Conservation (phyloP, 1,140 invertebrate genomes). For the Trichoplusia ni region DNA sequence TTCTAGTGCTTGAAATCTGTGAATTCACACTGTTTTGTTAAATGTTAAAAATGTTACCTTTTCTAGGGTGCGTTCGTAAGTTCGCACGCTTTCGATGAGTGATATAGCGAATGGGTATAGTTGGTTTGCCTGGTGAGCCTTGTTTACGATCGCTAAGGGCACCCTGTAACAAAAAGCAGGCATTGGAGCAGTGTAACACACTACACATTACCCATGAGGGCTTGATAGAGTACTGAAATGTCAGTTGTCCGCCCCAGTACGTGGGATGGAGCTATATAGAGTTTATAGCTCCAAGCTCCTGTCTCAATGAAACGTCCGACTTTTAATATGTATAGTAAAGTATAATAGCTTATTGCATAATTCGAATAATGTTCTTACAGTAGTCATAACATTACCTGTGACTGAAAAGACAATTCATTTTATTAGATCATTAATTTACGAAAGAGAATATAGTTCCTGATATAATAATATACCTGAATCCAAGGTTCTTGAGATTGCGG, state of each 20-base stretch:
- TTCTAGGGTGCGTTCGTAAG: slow-evolving; percentile 97
- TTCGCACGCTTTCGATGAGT: slow-evolving; percentile 97
- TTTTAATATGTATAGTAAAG: no score
- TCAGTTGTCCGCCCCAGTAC: no score
- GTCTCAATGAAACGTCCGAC: no score
- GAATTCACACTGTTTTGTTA: slow-evolving; percentile 20
- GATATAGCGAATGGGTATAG: slow-evolving; percentile 99
- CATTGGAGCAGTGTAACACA: neutral
- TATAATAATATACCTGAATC: slow-evolving; percentile 85
- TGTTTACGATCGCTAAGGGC: slow-evolving; percentile 98
- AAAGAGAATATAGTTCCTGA: neutral
- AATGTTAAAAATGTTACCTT: slow-evolving; percentile 86
- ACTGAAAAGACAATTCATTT: neutral
- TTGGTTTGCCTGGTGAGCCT: slow-evolving; percentile 99
- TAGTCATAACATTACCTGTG: no score
- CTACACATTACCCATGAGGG: no score
- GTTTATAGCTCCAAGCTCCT: no score
- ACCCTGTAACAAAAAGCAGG: slow-evolving; percentile 83
- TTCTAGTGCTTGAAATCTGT: slow-evolving; percentile 41
- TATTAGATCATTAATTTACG: neutral
- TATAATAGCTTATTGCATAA: no score
- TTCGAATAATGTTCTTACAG: no score
- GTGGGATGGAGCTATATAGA: no score
- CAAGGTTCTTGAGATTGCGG: slow-evolving; percentile 97
- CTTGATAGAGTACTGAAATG: no score